Evolutionary conservation across 2,113 vertebrate species (phyloP), one percentile per base, ranked within the genome.

Genomic region (Oryctolagus cuniculus): DNA sequence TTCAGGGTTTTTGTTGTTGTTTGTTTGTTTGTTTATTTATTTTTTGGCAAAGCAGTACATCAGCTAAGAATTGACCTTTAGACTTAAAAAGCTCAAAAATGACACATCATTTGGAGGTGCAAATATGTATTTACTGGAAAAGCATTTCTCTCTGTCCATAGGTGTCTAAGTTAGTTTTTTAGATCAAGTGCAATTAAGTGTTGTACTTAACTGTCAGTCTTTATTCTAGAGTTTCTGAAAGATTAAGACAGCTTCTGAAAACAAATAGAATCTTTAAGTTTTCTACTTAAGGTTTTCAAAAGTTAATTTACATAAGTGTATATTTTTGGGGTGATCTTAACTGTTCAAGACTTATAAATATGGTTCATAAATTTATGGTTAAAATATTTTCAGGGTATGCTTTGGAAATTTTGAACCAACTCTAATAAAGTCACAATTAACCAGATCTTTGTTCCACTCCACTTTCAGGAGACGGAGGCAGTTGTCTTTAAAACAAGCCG

Each of bases 391-490:
- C 31, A 64, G 77, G 44, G 16, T 83, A 69, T 91, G 83, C 66
- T 96, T 92, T 97, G 80, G 94, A 96, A 96, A 70, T 12, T 83
- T 92, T 82, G 24, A 96, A 92, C 63, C 83, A 74, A 80, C 58
- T 77, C 34, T 66, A 94, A 15, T 73, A 94, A 91, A 93, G 73
- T 55, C 83, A 93, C 84, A 93, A 95, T 97, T 97, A 97, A 97
- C 94, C 58, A 89, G 70, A 74, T 61, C 95, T 93, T 93, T 96
- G 96, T 94, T 97, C 87, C 87, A 96, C 96, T 95, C 87, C 94
- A 96, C 95, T 96, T 97, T 96, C 53, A 97, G 97, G 97, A 97
- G 96, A 97, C 95, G 96, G 96, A 96, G 97, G 94, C 96, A 97
- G 85, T 96, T 97, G 95, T 96, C 95, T 95, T 96, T 97, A 97